A percentile compares a stretch with the other conserved stretches of the same genome.
Evolutionary conservation across 37 sponge, comb jelly and placozoan genomes (phyloP).

Genomic region (Chondrosia reniformis): DNA sequence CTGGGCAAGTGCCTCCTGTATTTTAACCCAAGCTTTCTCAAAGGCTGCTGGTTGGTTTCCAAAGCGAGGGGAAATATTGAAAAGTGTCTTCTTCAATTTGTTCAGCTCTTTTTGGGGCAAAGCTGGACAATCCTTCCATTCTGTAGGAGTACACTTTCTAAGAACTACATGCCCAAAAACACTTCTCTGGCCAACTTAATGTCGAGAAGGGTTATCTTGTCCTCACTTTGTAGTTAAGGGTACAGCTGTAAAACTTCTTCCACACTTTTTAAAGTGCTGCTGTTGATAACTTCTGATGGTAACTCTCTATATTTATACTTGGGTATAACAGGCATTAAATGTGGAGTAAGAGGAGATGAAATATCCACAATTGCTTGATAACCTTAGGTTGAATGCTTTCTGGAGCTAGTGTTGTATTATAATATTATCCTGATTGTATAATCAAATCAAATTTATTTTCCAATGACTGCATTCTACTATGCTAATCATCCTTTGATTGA

Average conservation of each 20-base stretch:
- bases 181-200: neutral
- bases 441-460: no score
- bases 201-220: neutral
- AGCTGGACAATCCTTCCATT: neutral
- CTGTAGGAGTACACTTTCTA: neutral
- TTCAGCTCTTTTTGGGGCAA: neutral
- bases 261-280: no score
- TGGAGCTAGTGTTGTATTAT: no score
- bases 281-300: no score
- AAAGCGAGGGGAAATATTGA: neutral
- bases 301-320: no score
- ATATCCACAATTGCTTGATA: no score
- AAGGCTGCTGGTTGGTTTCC: neutral
- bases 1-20: neutral
- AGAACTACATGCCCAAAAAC: neutral
- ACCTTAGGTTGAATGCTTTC: no score
- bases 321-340: no score
- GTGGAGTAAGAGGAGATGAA: no score
- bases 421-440: no score
- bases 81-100: neutral
- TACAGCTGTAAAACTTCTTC: neutral
- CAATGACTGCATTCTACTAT: no score
- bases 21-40: neutral
- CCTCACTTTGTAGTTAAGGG: neutral
- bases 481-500: no score